Base-by-base conservation (phyloP, 2,888 invertebrate genomes). In the Seira musarum region DNA sequence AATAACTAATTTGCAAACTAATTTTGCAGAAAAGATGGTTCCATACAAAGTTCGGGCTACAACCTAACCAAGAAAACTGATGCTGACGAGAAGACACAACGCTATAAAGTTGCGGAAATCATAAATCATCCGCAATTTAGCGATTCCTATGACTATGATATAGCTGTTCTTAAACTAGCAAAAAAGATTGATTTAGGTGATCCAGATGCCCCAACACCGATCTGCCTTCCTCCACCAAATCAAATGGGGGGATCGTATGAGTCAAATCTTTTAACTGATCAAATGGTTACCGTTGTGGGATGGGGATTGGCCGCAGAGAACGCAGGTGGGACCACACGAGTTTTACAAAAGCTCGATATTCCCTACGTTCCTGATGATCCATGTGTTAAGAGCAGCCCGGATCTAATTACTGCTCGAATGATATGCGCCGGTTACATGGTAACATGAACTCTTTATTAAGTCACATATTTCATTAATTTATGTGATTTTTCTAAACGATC, bases 61-160 rank as follows among this genome's bases (percentile, higher is more conserved):
- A 72, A 85, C 21, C 0, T 40, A 8, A 46, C 67, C 1, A 40
- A 30, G 15, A 46, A 30, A n/a, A 83, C 85, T 1, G 87, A 87
- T 64, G 69, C 40, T 1, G 82, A 85, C 1, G 87, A 87, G 60
- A 75, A 78, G 1, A 77, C 84, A 3, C 73, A 80, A 49, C 71
- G 87, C 25, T 83, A 53, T 75, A 65, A 80, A 76, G 84, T 87
- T 1, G 61, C 22, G 0, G 80, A 85, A 70, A 82, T 85, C n/a
- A 83, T 87, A 10, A 83, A 61, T 22, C 87, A 87, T 69, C 85
- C 85, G 13, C 40, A 84, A 1, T 85, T 83, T 65, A 78, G 57
- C 10, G 66, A 67, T 22, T n/a, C 13, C 25, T 84, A 83, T 57
- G 87, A 87, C 49, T 87, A 81, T 61, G 87, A 87, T 57, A 81